Conservation (phyloP, 2,888 invertebrate genomes). For the Eremobia ochroleuca region DNA sequence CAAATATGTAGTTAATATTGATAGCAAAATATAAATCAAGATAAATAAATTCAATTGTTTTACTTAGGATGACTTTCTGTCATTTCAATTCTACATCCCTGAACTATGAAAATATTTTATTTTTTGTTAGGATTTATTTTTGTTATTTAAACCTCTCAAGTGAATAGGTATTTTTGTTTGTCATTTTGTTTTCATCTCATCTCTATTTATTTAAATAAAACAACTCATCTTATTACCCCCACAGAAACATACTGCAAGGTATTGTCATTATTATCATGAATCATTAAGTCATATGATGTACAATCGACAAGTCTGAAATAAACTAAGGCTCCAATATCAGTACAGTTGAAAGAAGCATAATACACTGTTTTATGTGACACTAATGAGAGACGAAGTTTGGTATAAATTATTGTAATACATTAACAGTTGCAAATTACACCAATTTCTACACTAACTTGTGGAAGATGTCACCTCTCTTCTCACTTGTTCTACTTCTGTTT, state of each 20-base stretch:
- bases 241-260: conserved; percentile 13
- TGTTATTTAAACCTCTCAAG: conserved; percentile 36
- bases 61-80: conserved; percentile 38
- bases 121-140: conserved; percentile 35
- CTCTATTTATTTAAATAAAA: conserved; percentile 53
- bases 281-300: conserved; percentile 19
- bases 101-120: conserved; percentile 14
- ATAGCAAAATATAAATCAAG: conserved; percentile 32
- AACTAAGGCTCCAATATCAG: conserved; percentile 44
- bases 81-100: conserved; percentile 18
- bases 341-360: conserved; percentile 31
- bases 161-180: conserved; percentile 43
- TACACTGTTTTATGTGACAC: conserved; percentile 26
- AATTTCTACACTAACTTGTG: conserved; percentile 57
- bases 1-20: conserved; percentile 6
- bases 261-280: conserved; percentile 25
- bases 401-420: conserved; percentile 52
- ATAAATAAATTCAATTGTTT: conserved; percentile 34
- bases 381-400: conserved; percentile 48
- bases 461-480: conserved; percentile 51
- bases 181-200: conserved; percentile 52
- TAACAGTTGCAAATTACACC: conserved; percentile 70
- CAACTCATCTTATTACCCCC: conserved; percentile 20
- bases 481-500: conserved; percentile 53
- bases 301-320: conserved; percentile 39